Evolutionary conservation across 2,888 invertebrate species (phyloP).

Genomic region (Philereme transversata): DNA sequence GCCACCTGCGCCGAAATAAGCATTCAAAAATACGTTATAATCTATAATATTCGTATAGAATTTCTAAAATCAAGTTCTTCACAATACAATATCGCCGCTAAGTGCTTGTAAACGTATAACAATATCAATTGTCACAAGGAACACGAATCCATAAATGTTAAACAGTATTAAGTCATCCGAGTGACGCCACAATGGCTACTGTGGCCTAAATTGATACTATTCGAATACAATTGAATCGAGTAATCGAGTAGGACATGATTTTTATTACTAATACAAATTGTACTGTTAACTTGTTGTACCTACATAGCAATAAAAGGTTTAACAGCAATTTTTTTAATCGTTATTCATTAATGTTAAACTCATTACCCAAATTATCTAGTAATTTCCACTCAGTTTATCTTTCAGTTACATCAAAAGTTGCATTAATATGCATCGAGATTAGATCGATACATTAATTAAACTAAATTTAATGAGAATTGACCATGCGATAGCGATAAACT

Average conservation of each 20-base stretch:
- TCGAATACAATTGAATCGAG: conserved; percentile 36
- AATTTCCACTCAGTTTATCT: too few species aligned
- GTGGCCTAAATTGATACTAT: conserved; percentile 33
- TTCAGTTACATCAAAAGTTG: too few species aligned
- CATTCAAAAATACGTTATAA: neutral
- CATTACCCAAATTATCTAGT: too few species aligned
- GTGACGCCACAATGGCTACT: conserved; percentile 36
- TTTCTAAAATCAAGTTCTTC: neutral
- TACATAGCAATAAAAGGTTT: too few species aligned
- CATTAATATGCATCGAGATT: too few species aligned
- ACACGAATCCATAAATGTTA: conserved; percentile 20
- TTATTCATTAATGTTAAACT: too few species aligned
- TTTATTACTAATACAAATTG: conserved; percentile 14
- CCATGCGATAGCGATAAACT: too few species aligned
- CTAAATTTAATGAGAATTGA: too few species aligned
- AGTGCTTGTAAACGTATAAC: neutral
- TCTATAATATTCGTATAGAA: neutral
- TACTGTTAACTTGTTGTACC: conserved; percentile 3
- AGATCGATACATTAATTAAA: too few species aligned
- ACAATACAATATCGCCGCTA: neutral
- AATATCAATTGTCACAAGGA: conserved; percentile 16
- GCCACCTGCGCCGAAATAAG: too few species aligned
- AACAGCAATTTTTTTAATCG: too few species aligned
- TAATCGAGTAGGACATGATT: conserved; percentile 18
- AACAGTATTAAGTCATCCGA: conserved; percentile 23